Evolutionary conservation across 2,113 vertebrate genomes (phyloP).

Genomic region (Petrocephalus microphthalmus): DNA sequence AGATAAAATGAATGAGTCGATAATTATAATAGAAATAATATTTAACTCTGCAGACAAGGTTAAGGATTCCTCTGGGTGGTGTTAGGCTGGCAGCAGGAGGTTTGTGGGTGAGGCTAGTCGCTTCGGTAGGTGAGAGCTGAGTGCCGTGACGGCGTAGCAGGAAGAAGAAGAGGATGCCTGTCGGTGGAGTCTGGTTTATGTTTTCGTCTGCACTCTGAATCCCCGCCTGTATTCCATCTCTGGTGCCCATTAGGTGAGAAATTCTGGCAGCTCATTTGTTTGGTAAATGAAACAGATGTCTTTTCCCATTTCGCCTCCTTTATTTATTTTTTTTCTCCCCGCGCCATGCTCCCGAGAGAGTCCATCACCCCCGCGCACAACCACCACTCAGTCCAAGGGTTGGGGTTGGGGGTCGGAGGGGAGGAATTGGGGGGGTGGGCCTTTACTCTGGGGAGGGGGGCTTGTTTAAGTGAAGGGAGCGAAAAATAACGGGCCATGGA

Average conservation of each 20-base stretch:
- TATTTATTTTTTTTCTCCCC: slow-evolving; percentile 47
- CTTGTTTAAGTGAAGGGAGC: slow-evolving; percentile 62
- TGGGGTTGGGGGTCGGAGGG: background rate
- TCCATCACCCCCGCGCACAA: background rate
- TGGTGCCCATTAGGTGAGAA: slow-evolving; percentile 48
- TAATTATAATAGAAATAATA: slow-evolving; percentile 8
- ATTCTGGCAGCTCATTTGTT: slow-evolving; percentile 52
- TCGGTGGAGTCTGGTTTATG: background rate
- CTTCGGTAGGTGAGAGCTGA: background rate
- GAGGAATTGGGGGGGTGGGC: background rate
- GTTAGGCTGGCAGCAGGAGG: background rate
- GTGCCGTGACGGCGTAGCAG: background rate
- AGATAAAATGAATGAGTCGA: background rate
- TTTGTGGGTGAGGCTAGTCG: background rate
- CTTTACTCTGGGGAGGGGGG: background rate
- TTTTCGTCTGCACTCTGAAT: slow-evolving; percentile 45
- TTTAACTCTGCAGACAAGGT: background rate
- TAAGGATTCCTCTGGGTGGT: slow-evolving; percentile 8
- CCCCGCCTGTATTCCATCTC: slow-evolving; percentile 42
- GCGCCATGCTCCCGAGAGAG: slow-evolving; percentile 39
- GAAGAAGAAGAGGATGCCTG: background rate
- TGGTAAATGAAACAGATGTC: slow-evolving; percentile 70
- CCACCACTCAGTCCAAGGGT: slow-evolving; percentile 2
- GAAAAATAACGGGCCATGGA: slow-evolving; percentile 79
- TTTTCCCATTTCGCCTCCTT: slow-evolving; percentile 54